Base-by-base conservation (phyloP, 1,140 invertebrate genomes). In the Drosophila littoralis region DNA sequence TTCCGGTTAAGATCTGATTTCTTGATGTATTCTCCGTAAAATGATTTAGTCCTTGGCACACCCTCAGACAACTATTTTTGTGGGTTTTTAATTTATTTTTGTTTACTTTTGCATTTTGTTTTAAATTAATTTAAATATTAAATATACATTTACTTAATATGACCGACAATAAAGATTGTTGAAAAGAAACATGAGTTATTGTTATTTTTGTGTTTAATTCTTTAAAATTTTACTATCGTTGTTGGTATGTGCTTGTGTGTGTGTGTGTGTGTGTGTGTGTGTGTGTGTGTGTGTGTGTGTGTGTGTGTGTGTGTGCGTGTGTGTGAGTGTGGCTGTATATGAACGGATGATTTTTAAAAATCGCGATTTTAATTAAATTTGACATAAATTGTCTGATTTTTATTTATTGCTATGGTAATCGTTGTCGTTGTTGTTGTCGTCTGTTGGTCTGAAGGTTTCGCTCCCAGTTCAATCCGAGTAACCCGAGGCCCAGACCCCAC, bases 111-210 rank as follows among this genome's bases (percentile, higher is more conserved):
- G 54, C 54, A 72, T 66, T 66, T 68, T 59, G n/a, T 70, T 75
- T 60, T 51, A 68, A 77, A 75, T 81, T 85, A 81, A 86, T 81
- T 86, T 78, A 86, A 72, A 81, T 75, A 86, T 85, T 85, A 79
- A 81, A 86, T 85, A 81, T 85, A 85, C 82, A 85, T 69, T 81
- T 76, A 86, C 59, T 85, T 86, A 86, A 79, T 66, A 79, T 79
- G 79, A 71, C 78, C 66, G 77, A 73, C 73, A 75, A 75, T 69
- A 61, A 77, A 66, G 43, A 54, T 67, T 67, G 42, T 60, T 71
- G 60, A 66, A 72, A 66, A 71, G 43, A 12, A 65, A 55, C 42
- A 38, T 43, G 9, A 50, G 43, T 54, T 15, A 17, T 54, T 52
- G 32, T 58, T 51, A 28, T 3, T 28, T 33, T 45, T 70, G 5